Evolutionary conservation across 2,888 invertebrate genomes (phyloP), one percentile per base, ranked within the genome.

Genomic region (Stenurella melanura): DNA sequence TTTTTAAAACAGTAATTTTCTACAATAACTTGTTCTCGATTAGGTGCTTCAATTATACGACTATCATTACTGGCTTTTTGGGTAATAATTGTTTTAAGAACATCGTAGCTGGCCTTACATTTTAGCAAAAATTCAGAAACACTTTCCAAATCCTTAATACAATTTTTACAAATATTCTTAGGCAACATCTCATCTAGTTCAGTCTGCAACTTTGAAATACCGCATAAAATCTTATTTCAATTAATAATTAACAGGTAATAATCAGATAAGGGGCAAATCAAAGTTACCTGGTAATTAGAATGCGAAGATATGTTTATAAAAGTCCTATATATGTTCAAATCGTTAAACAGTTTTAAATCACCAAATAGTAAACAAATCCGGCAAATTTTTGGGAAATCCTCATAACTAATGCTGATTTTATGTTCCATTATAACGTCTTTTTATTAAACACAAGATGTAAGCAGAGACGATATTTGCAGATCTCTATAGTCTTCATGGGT

Each of bases 351-450:
- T 68, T 78, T 42, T 58, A 73, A 70, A 34, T 73, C 69, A n/a
- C 76, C 68, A 9, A 77, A 19, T 11, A 70, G 58, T 34, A 80
- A 67, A 78, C 80, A 80, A 6, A 80, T 54, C 42, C 80, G 74
- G 56, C 80, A 80, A 60, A 80, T 78, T 57, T 69, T 30, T 50
- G 57, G 15, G 73, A 80, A 79, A 63, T 75, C 56, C 6, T 78
- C 42, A 50, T 50, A 50, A 15, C 0, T 50, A 50, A 50, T 15
- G 12, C 15, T 15, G 9, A 42, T 50, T 4, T 17, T 15, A 50
- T 50, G n/a, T 12, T 50, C n/a, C 50, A 50, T 50, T n/a, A 50
- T n/a, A 5, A 6, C n/a, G n/a, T n/a, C n/a, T 50, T 50, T 50
- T 50, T 17, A 50, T 34, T 34, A 34, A 9, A 34, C 30, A 34